Base-by-base conservation (phyloP, 2,113 vertebrate genomes). In the Trichomycterus rosablanca region DNA sequence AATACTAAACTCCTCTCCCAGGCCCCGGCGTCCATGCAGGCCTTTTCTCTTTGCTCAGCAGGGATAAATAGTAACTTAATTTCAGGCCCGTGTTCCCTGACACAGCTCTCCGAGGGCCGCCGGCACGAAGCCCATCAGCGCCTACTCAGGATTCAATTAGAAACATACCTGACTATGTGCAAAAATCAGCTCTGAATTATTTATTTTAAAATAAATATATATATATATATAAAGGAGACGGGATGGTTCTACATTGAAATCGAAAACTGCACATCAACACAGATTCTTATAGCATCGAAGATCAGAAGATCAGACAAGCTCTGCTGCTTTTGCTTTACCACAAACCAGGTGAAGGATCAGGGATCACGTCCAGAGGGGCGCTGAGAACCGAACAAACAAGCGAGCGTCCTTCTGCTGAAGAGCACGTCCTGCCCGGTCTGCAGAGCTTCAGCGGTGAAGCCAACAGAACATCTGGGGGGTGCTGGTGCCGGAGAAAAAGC, bases 61-160 rank as follows among this genome's bases (percentile, higher is more conserved):
- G 67, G 84, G 85, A 90, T 88, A 87, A 89, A 90, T 82, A 40
- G 82, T 86, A 90, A 91, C 82, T 90, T 89, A 84, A 90, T 88
- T 87, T 88, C 76, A 88, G 82, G 78, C 80, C 42, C 22, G 68
- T 64, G 80, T 83, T 91, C 52, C 87, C 86, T 86, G 80, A 79
- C 83, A 84, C 67, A 74, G 70, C 77, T 87, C 87, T 80, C 83
- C 76, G 80, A 81, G 74, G 78, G 85, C 80, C 80, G 50, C 75
- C 73, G 45, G 66, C 52, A 68, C 7, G 70, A 64, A 80, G 76
- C 74, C 70, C 78, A 70, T 72, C 79, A 82, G 76, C 73, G 74
- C 45, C 46, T 18, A 18, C 39, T 18, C 48, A 61, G 60, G 69
- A 72, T 62, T 62, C 52, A 15, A 50, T 51, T 56, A 57, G 42